Conservation (phyloP, 2,888 invertebrate genomes). For the Eumerus sabulonum region DNA sequence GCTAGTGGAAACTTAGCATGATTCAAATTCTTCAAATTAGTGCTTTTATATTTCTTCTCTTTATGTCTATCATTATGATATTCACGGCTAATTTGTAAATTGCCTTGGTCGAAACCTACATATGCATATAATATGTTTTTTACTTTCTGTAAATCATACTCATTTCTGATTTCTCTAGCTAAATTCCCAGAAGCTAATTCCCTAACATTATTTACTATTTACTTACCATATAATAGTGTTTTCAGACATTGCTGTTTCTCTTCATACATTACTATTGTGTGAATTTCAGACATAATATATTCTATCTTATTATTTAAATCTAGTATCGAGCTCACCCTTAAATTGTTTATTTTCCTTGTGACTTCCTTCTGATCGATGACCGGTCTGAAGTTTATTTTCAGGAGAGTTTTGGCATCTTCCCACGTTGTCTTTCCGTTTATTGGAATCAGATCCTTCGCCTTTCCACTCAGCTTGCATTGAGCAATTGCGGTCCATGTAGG, state of each 20-base stretch:
- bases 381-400: slow-evolving; percentile 12
- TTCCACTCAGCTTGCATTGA: slow-evolving; percentile 12
- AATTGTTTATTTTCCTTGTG: slow-evolving; percentile 3
- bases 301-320: slow-evolving; percentile 18
- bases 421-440: slow-evolving; percentile 3
- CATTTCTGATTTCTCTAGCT: slow-evolving; percentile 25
- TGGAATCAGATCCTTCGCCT: slow-evolving; percentile 26
- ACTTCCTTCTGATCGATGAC: slow-evolving; percentile 18
- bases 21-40: neutral
- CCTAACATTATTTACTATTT: slow-evolving; percentile 12
- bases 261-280: slow-evolving; percentile 14
- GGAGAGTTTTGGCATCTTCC: slow-evolving; percentile 13
- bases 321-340: neutral
- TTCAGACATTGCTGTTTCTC: slow-evolving; percentile 15
- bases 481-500: slow-evolving; percentile 7
- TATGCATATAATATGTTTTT: slow-evolving; percentile 29
- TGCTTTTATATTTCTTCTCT: neutral
- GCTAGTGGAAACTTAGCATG: no score
- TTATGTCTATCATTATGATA: slow-evolving; percentile 2
- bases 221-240: neutral
- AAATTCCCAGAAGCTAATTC: slow-evolving; percentile 20
- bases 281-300: slow-evolving; percentile 7
- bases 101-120: slow-evolving; percentile 26
- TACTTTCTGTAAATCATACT: slow-evolving; percentile 28
- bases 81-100: neutral